Evolutionary conservation across 2,113 vertebrate species (phyloP).

Genomic region (Embiotoca jacksoni): DNA sequence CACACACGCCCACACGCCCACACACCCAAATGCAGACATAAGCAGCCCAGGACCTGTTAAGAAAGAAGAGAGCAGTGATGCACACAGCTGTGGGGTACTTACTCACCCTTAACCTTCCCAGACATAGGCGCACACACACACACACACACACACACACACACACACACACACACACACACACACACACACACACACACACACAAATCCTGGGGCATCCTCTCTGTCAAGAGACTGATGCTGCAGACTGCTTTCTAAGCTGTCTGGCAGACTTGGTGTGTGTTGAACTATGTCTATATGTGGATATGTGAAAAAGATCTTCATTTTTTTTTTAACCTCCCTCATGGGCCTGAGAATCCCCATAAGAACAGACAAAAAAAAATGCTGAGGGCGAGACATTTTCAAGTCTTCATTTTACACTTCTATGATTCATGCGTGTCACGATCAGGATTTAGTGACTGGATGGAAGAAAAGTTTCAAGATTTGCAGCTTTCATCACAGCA

Average conservation of each 20-base stretch:
- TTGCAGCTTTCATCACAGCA: neutral
- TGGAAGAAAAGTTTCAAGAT: neutral
- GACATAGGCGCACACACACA: conserved; percentile 3
- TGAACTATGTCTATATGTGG: conserved; percentile 5
- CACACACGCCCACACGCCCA: conserved; percentile 4
- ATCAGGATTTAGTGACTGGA: conserved; percentile 14
- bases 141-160: conserved; percentile 22
- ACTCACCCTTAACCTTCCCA: conserved; percentile 69
- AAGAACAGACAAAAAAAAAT: conserved; percentile 10
- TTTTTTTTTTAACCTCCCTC: conserved; percentile 27
- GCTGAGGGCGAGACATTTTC: conserved; percentile 17
- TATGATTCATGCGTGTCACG: conserved; percentile 7
- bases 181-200: conserved; percentile 19
- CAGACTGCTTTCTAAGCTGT: conserved; percentile 49
- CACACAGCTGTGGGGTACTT: conserved; percentile 67
- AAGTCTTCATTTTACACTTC: neutral
- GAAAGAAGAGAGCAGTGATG: conserved; percentile 49
- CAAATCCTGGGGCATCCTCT: conserved; percentile 30
- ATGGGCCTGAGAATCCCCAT: conserved; percentile 4
- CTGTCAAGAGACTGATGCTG: conserved; percentile 48
- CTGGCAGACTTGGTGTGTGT: conserved; percentile 8
- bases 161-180: neutral
- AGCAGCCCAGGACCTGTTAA: conserved; percentile 33
- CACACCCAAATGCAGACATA: conserved; percentile 4
- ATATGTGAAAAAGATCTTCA: conserved; percentile 22